Base-by-base conservation (phyloP, 2,797 vertebrate species). In the Pseudochromis fuscus region DNA sequence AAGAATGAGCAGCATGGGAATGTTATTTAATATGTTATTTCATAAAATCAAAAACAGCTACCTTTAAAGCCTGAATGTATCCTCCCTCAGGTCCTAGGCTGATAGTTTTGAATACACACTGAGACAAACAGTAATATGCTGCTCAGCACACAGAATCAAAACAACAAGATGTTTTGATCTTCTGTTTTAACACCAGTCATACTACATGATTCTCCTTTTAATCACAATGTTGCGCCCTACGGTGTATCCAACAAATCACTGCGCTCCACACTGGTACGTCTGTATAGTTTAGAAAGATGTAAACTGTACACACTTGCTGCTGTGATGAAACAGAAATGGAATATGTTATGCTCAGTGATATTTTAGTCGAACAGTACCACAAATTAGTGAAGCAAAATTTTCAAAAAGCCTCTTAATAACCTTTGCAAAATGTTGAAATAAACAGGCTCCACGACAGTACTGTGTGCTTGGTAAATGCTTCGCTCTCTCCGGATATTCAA, bases 91-190 rank as follows among this genome's bases (percentile, higher is more conserved):
- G 21, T 42, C 18, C 40, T 9, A 10, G 11, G 21, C 10, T 31
- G 48, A 44, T 40, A 45, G 30, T 64, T 72, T 58, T 58, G 18
- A 45, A 70, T 44, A 53, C 18, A 45, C 62, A 58, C 9, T 5
- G 15, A 66, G 44, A 38, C 25, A 61, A 64, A 60, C 18, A 24
- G 16, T 8, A 63, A 53, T 0, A 37, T 44, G 33, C 48, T 40
- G 19, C 53, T 63, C 2, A 44, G 25, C 3, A 3, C 40, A 64
- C 2, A 38, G 7, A 58, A 59, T 35, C 15, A 21, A 42, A 46
- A 68, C 18, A 64, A 42, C 19, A 23, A 48, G 15, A 9, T 27
- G 37, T 71, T 67, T 68, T 63, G 27, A 53, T 62, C 18, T 24
- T 56, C 48, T 37, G 27, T 60, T 64, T 62, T 31, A 60, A 50